Base-by-base conservation (phyloP, 2,113 vertebrate genomes). In the Stictonetta naevosa region DNA sequence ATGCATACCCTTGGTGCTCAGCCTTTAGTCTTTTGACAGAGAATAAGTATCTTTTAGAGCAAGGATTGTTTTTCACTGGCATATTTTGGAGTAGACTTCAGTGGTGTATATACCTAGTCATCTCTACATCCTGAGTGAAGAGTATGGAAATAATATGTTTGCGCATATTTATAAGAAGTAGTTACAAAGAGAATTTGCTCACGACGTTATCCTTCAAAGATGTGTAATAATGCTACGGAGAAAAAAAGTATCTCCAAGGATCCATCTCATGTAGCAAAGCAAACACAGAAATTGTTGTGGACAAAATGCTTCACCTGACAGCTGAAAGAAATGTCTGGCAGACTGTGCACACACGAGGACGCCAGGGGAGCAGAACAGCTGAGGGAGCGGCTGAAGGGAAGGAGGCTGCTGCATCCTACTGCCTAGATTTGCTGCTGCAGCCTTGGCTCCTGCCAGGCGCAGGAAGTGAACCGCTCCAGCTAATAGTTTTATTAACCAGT, bases 151-250 rank as follows among this genome's bases (percentile, higher is more conserved):
- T 10, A 52, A 9, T 42, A 18, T 5, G 12, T 55, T 71, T 28
- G 31, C n/a, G n/a, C 3, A 1, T 46, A 33, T 55, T 67, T 63
- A 18, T 63, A 59, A 60, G 29, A 28, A 67, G n/a, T 9, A 10
- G 16, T 77, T 83, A 69, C 33, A 25, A 56, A 19, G 20, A 60
- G 34, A 69, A 58, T 13, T 28, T 62, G 50, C 50, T 88, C 44
- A 50, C 53, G 50, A 79, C 68, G 7, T 76, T 59, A 46, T 31
- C 12, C 14, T 75, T 88, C 21, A 44, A 83, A 71, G 29, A 31
- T 4, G 42, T 0, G 0, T n/a, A 69, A 38, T 23, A 66, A 63
- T 0, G 0, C 6, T 29, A 53, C 7, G 23, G 22, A 48, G 22
- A 8, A 58, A 76, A 34, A 74, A 50, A 10, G 1, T 5, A 10